Conservation (phyloP, 2,888 invertebrate species). For the Scelioninae gen. 1 region DNA sequence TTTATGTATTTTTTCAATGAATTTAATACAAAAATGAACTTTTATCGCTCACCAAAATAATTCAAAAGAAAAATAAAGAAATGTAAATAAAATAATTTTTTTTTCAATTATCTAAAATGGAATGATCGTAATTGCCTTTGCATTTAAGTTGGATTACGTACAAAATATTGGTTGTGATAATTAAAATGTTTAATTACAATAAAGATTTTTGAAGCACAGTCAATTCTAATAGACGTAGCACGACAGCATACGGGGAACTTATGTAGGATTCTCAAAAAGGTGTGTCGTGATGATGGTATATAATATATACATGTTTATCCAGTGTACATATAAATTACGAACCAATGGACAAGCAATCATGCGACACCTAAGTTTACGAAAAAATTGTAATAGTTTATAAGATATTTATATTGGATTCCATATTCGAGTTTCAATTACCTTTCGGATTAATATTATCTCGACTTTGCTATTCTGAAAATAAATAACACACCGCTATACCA, state of each 20-base stretch:
- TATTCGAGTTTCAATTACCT: conserved; percentile 82
- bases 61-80: too few species aligned
- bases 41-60: too few species aligned
- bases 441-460: conserved; percentile 82
- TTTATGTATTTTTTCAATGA: too few species aligned
- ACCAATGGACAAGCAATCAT: conserved; percentile 79
- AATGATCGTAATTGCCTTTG: too few species aligned
- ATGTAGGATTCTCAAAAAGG: conserved; percentile 68
- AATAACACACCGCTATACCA: conserved; percentile 82
- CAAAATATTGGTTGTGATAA: too few species aligned
- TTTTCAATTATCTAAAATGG: too few species aligned
- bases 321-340: conserved; percentile 75
- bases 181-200: too few species aligned
- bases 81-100: too few species aligned
- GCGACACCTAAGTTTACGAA: conserved; percentile 81
- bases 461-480: conserved; percentile 84
- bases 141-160: too few species aligned
- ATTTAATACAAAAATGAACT: too few species aligned
- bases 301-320: conserved; percentile 73
- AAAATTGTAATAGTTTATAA: conserved; percentile 74
- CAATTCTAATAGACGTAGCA: conserved; percentile 67
- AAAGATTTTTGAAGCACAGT: too few species aligned
- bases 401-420: conserved; percentile 78
- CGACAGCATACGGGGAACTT: conserved; percentile 45
- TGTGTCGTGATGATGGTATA: conserved; percentile 73